These are phyloP conservation scores for Noturus placidus DNA, from an alignment of 2,113 vertebrate genomes.

Conservation along the genomic window DNA sequence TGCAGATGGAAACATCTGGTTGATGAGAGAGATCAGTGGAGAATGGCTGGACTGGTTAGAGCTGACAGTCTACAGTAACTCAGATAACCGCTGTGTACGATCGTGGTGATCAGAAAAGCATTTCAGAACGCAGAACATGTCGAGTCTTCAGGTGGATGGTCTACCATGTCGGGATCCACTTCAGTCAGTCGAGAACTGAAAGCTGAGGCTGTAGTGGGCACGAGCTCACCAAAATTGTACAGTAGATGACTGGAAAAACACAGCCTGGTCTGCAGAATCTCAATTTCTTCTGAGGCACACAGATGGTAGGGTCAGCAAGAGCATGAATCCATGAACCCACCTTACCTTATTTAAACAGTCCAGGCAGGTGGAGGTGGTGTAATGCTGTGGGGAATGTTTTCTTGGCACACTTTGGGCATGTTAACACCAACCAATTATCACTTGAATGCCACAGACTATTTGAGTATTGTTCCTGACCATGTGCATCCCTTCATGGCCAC, in stretches of 20 bases:
- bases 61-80: background rate
- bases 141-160: background rate
- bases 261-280: too few relatives aligned
- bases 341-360: background rate
- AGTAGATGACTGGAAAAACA: too few relatives aligned
- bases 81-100: background rate
- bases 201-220: background rate
- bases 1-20: background rate
- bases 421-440: background rate
- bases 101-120: background rate
- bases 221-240: background rate
- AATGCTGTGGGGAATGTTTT: background rate
- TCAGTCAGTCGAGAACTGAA: background rate
- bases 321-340: background rate
- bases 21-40: background rate
- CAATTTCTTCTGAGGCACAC: too few relatives aligned
- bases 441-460: background rate
- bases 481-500: background rate
- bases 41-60: background rate
- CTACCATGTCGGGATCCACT: background rate
- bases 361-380: background rate
- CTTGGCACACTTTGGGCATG: background rate
- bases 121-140: background rate
- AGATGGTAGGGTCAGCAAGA: background rate
- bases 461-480: background rate